Base-by-base conservation (phyloP, 1,140 invertebrate genomes). In the Orchestia grillus region DNA sequence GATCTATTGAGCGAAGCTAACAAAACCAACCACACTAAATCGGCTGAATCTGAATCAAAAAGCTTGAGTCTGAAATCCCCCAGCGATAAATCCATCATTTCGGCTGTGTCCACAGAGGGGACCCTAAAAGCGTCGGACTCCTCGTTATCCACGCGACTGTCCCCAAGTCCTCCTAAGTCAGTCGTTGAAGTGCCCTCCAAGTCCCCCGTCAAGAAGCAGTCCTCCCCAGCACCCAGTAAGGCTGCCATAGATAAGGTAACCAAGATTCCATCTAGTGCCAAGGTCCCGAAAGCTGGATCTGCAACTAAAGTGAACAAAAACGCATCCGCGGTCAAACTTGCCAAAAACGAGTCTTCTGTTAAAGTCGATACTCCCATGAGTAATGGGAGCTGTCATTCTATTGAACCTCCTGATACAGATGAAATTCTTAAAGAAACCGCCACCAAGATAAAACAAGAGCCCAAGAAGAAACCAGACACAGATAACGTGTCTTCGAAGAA, bases 81-180 rank as follows among this genome's bases (percentile, higher is more conserved):
- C 44, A 96, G 96, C 44, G 88, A 91, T n/a, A 96, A 95, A 44
- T 96, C 96, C 28, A 91, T 96, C 41, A 96, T 90, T 87, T 96
- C 96, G 11, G 44, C 94, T 23, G 62, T 96, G 40, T 96, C 96
- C 42, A 96, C 96, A 36, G 96, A 96, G 28, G 96, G 96, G 57
- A 96, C 96, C 4, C 95, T 96, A 8, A 96, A 96, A 62, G 96
- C 96, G 19, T 96, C 96, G n/a, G 96, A 96, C 44, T 96, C 96
- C 44, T 96, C 96, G 87, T 28, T 96, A 53, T 96, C 96, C 42
- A 94, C 92, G 1, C 41, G 92, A 45, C 92, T 94, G 16, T 94
- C 92, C 44, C 92, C 92, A 23, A 94, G 92, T n/a, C 92, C 92
- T 8, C 44, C 92, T 0, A 94, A 94, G 40, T 94, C 92, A 44